Percentiles rank a stretch among this genome's conserved stretches.
Conservation (phyloP, 2,797 vertebrate genomes). For the Alauda arvensis region DNA sequence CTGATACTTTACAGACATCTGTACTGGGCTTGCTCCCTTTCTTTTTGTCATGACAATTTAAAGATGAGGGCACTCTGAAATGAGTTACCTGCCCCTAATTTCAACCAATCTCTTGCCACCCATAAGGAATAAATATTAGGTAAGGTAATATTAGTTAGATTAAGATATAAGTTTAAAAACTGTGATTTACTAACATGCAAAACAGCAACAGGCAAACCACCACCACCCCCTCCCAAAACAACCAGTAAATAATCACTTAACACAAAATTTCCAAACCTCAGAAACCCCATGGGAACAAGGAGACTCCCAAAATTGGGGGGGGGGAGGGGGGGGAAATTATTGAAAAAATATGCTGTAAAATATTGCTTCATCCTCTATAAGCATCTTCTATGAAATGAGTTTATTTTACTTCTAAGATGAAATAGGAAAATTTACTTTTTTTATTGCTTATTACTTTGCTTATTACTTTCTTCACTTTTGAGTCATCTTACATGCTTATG, state of each 20-base stretch:
- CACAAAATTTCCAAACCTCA: not conserved
- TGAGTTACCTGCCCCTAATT: not conserved
- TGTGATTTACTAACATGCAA: not conserved
- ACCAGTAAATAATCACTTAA: too few relatives aligned
- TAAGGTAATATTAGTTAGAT: too few relatives aligned
- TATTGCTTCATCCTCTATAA: not conserved
- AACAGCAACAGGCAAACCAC: not conserved
- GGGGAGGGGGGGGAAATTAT: not conserved
- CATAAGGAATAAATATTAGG: not conserved
- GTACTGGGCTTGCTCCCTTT: not conserved
- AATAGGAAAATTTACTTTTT: not conserved
- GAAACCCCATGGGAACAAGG: not conserved
- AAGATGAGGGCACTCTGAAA: not conserved
- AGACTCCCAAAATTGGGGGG: not conserved
- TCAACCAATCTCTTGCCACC: not conserved
- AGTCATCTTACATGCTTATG: not conserved
- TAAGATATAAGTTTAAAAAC: not conserved
- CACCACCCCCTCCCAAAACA: not conserved
- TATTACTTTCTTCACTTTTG: not conserved
- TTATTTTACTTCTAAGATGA: not conserved
- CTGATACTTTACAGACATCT: not conserved
- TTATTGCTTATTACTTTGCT: not conserved
- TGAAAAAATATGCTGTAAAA: not conserved
- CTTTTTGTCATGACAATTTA: not conserved
- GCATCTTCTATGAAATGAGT: not conserved